phyloP scores from a whole-genome alignment of 2,797 vertebrate species.

The Anomalospiza imberbis region DNA sequence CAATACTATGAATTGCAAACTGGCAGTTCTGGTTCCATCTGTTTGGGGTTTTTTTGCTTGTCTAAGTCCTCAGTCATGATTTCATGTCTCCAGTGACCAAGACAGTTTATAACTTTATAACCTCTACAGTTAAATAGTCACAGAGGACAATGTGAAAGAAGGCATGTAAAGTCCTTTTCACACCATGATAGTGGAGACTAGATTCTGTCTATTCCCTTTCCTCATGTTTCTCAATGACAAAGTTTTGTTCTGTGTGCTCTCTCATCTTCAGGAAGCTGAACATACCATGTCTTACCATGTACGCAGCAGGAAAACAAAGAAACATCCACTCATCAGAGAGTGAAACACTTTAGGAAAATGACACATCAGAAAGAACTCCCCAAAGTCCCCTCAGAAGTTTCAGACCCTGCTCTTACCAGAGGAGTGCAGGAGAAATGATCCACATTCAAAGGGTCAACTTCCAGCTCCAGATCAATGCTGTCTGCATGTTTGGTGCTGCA shows the following conservation, averaged over 20 bases:
- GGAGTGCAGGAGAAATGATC: constrained; percentile 99
- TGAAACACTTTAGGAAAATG: background rate
- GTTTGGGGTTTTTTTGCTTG: background rate
- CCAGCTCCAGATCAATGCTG: constrained; percentile 96
- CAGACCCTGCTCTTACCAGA: constrained; percentile 80
- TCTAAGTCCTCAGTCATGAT: background rate
- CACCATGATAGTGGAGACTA: background rate
- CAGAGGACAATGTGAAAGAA: background rate
- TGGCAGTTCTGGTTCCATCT: background rate
- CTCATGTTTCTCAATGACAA: background rate
- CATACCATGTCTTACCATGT: background rate
- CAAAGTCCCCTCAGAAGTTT: background rate
- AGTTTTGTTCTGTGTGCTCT: background rate
- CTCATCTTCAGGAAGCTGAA: too few species aligned
- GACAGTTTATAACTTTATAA: background rate
- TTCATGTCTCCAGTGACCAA: background rate
- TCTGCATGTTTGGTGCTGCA: constrained; percentile 94
- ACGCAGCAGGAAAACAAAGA: background rate
- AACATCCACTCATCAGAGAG: background rate
- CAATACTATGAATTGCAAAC: background rate
- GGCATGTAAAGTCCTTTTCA: background rate
- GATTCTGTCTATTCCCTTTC: background rate
- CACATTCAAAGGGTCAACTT: constrained; percentile 97
- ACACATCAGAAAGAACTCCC: background rate
- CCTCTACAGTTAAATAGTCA: background rate